Evolutionary conservation across 2,888 invertebrate genomes (phyloP), one percentile per base, ranked within the genome.

Genomic region (Conus canariensis): DNA sequence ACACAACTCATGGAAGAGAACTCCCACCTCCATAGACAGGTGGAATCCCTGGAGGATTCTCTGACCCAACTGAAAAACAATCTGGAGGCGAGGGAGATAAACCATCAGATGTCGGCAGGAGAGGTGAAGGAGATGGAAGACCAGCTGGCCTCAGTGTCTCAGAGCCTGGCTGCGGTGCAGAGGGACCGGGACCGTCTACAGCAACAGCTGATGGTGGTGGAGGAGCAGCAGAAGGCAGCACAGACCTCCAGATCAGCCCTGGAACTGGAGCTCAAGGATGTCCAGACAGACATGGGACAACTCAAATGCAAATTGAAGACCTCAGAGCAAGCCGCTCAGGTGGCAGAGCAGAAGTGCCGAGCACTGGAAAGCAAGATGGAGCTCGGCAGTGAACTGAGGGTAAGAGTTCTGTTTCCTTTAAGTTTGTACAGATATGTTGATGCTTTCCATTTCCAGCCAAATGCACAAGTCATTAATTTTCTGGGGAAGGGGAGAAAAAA

Each of bases 341-440:
- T 89, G 59, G 85, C 74, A 8, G 83, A 85, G 59, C 89, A 58
- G 1, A 70, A 85, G 85, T 85, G 74, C n/a, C 64, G 74, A 6
- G 59, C 70, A 14, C 70, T 70, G 45, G 89, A 89, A 19, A 89
- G 30, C 85, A 89, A 85, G 89, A 70, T 89, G 85, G 89, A 89
- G 77, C 85, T 89, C 0, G 30, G 80, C 89, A 85, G 30, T 30
- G 80, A 45, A 25, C 16, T 30, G 80, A 80, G 14, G 30, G 80
- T 80, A 9, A 80, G 45, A 45, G 80, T 9, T 80, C 19, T 74
- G 70, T 74, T 22, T 74, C 22, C 22, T 74, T 74, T 74, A 22
- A 45, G 45, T 45, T 45, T 45, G 45, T 45, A 45, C 45, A 45
- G 45, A 45, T 45, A 45, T 45, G 2, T 45, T 45, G 45, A 45